Percentiles rank a stretch among this genome's conserved stretches.
phyloP scores from a whole-genome alignment of 2,113 vertebrate genomes.

The Nycticebus coucang region DNA sequence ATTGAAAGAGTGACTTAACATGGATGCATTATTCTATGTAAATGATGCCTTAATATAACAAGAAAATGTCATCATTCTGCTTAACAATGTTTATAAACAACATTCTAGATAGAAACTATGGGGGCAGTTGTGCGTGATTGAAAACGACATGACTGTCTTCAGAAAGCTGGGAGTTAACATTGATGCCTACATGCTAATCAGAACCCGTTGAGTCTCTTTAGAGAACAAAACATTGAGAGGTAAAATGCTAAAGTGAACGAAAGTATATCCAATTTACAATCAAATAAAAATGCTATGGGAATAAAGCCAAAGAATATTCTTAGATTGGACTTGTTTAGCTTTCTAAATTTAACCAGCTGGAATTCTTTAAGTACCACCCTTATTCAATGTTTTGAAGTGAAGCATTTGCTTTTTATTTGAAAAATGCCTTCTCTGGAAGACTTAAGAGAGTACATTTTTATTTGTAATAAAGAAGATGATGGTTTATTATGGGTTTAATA shows the following conservation, averaged over 20 bases:
- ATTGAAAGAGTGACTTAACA: not conserved
- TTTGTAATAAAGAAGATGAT: not conserved
- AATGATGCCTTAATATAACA: constrained; percentile 3
- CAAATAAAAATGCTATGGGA: constrained; percentile 59
- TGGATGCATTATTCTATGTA: not conserved
- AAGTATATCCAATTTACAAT: constrained; percentile 72
- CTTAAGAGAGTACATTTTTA: constrained; percentile 14
- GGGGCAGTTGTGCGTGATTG: not conserved
- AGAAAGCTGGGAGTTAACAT: not conserved
- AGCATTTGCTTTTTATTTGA: constrained; percentile 53
- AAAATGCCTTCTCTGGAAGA: constrained; percentile 42
- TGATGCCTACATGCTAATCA: not conserved
- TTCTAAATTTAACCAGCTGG: constrained; percentile 70
- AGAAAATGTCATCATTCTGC: not conserved
- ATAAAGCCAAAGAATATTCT: constrained; percentile 72
- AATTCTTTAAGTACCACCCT: constrained; percentile 55
- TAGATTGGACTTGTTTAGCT: constrained; percentile 66
- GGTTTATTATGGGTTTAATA: constrained; percentile 27
- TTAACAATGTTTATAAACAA: constrained; percentile 7
- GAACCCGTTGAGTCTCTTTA: not conserved
- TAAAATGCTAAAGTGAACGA: constrained; percentile 54
- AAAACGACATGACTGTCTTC: constrained; percentile 1
- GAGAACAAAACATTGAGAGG: not conserved
- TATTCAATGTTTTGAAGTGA: constrained; percentile 59
- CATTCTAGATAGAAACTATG: not conserved